These are phyloP conservation scores for Petrolisthes manimaculis DNA, from an alignment of 2,888 invertebrate species.

Conservation along the genomic window DNA sequence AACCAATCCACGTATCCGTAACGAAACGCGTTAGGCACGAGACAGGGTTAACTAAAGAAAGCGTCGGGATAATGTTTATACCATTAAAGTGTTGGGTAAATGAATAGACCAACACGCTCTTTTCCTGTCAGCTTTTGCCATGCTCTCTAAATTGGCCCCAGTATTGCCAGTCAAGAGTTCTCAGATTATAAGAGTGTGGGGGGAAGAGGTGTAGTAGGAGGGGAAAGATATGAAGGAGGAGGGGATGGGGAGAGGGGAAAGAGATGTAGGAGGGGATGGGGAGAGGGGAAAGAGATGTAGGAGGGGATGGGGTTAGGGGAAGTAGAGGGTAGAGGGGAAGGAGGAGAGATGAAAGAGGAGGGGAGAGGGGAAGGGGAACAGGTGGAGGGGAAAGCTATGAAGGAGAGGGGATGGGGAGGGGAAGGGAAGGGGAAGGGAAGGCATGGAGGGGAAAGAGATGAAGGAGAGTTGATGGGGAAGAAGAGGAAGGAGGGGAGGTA, in stretches of 20 bases:
- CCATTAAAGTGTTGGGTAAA: conserved; percentile 59
- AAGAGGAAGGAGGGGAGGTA: not conserved
- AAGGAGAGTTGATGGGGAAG: not conserved
- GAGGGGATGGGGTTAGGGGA: not conserved
- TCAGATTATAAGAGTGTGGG: not conserved
- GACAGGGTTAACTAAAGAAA: conserved; percentile 50
- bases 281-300: not conserved
- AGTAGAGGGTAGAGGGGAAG: not conserved
- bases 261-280: not conserved
- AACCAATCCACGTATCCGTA: conserved; percentile 37
- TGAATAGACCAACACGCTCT: conserved; percentile 58
- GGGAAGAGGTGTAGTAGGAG: not conserved
- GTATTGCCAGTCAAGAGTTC: conserved; percentile 43
- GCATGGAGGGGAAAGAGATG: not conserved
- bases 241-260: not conserved
- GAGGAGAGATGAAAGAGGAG: not conserved
- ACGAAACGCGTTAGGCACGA: conserved; percentile 44
- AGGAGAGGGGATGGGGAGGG: not conserved
- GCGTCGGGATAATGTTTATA: conserved; percentile 56
- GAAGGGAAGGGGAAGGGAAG: not conserved
- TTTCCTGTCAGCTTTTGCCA: conserved; percentile 59
- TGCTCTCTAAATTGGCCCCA: conserved; percentile 54
- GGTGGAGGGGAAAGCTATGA: not conserved
- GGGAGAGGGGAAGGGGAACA: not conserved
- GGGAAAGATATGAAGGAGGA: not conserved